Percentiles rank a stretch among this genome's conserved stretches.
Evolutionary conservation across 2,113 vertebrate species (phyloP).

Genomic region (Euleptes europaea): DNA sequence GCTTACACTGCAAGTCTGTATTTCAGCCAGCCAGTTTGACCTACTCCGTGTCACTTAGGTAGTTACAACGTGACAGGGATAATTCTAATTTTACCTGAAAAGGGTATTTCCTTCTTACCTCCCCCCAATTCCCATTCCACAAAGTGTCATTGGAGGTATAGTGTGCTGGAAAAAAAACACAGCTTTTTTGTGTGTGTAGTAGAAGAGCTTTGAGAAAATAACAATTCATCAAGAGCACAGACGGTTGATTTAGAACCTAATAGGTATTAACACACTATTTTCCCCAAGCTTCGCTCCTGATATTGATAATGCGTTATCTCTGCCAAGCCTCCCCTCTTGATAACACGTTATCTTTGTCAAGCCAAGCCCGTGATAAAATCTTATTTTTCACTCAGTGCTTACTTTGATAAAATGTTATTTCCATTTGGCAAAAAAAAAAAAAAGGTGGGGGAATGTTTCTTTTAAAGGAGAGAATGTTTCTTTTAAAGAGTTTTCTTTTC

Average conservation of each 20-base stretch:
- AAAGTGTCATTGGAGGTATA: neutral
- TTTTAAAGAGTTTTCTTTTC: slow-evolving; percentile 33
- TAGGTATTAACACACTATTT: slow-evolving; percentile 70
- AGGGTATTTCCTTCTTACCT: neutral
- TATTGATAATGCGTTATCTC: slow-evolving; percentile 68
- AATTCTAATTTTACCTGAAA: too few species aligned
- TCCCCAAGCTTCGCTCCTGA: slow-evolving; percentile 62
- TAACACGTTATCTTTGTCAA: slow-evolving; percentile 65
- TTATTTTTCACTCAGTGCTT: slow-evolving; percentile 48
- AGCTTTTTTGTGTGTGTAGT: slow-evolving; percentile 20
- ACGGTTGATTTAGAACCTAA: slow-evolving; percentile 66
- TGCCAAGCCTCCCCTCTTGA: slow-evolving; percentile 64
- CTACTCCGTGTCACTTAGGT: too few species aligned
- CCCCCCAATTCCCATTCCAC: neutral
- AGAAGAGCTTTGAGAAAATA: slow-evolving; percentile 57
- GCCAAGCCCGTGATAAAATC: slow-evolving; percentile 66
- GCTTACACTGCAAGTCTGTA: too few species aligned
- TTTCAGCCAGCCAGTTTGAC: too few species aligned
- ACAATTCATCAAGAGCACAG: slow-evolving; percentile 62
- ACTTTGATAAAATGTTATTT: slow-evolving; percentile 59
- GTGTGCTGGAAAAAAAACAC: neutral
- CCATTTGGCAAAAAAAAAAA: slow-evolving; percentile 42
- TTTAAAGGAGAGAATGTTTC: slow-evolving; percentile 29
- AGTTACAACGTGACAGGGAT: too few species aligned
- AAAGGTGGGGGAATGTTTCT: slow-evolving; percentile 24